Base-by-base conservation (phyloP, 2,797 vertebrate species). In the Furcifer pardalis region DNA sequence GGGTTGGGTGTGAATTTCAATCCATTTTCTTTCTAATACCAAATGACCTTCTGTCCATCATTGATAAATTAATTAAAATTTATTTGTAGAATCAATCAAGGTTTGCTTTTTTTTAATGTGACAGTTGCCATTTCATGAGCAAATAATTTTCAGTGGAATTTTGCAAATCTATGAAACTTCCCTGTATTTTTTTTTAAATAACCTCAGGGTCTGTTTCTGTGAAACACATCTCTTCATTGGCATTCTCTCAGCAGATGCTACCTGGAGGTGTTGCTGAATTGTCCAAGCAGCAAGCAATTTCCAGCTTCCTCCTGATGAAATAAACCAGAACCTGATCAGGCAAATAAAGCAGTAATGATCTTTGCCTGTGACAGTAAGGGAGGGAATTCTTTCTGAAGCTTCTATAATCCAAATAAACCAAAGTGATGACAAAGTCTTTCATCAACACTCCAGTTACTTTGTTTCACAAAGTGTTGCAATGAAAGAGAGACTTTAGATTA, bases 401-500 rank as follows among this genome's bases (percentile, higher is more conserved):
- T 88, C 73, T 42, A 65, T 73, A 69, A 79, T 30, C 89, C 86
- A 89, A 90, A 84, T 49, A 84, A 89, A 87, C 83, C 69, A 1
- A 40, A 87, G 88, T 5, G 17, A 81, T 2, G 76, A 85, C 82
- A 90, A 91, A 90, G 65, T 86, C 90, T 76, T 90, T 89, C 85
- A 87, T 91, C 93, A 74, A 74, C 87, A 78, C 91, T 92, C 87
- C 82, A 88, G 79, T 91, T 92, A 92, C 91, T 94, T 93, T 94
- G 91, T 93, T 95, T 95, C 91, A 93, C 86, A 30, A 89, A 90
- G 87, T 81, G 87, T 79, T 81, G 87, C 94, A 95, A 95, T 95
- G 93, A 96, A 96, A 96, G 92, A 91, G 94, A 92, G 93, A 93
- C 91, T 95, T 95, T 86, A 95, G 94, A 95, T 95, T 92, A 95